Conservation (phyloP, 2,797 vertebrate species). For the Gymnothorax reevesii region DNA sequence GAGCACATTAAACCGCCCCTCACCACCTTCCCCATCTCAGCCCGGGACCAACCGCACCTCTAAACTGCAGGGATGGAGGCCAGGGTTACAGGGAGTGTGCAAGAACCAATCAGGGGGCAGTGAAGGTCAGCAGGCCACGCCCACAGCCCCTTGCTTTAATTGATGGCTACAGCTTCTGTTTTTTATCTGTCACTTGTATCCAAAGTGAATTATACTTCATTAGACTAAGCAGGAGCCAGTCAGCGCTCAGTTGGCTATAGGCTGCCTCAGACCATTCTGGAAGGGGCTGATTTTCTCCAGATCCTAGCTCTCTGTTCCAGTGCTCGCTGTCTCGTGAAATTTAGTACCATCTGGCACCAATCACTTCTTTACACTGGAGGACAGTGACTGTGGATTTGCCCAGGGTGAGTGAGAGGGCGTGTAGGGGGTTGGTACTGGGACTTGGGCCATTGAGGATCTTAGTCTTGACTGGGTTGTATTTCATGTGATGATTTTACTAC, state of each 20-base stretch:
- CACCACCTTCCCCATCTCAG: slow-evolving; percentile 46
- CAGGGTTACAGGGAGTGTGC: slow-evolving; percentile 40
- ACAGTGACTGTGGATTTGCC: neutral
- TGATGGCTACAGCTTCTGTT: neutral
- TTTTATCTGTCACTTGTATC: no score
- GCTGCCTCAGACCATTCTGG: neutral
- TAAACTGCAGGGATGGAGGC: slow-evolving; percentile 54
- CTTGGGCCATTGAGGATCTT: no score
- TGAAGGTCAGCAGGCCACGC: neutral
- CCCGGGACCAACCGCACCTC: slow-evolving; percentile 61
- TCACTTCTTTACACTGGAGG: neutral
- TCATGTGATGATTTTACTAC: no score
- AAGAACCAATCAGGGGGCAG: slow-evolving; percentile 51
- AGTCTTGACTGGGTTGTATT: no score
- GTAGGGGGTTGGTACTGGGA: no score
- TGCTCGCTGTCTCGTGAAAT: neutral
- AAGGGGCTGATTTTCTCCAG: neutral
- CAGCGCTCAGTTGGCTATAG: no score
- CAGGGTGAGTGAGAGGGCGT: neutral
- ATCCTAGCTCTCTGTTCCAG: neutral
- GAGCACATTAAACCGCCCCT: slow-evolving; percentile 65
- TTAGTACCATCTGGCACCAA: neutral
- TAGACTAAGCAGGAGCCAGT: no score
- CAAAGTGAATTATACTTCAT: no score
- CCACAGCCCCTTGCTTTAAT: neutral